Evolutionary conservation across 1,140 invertebrate genomes (phyloP), one percentile per base, ranked within the genome.

Genomic region (Carposina sasakii): DNA sequence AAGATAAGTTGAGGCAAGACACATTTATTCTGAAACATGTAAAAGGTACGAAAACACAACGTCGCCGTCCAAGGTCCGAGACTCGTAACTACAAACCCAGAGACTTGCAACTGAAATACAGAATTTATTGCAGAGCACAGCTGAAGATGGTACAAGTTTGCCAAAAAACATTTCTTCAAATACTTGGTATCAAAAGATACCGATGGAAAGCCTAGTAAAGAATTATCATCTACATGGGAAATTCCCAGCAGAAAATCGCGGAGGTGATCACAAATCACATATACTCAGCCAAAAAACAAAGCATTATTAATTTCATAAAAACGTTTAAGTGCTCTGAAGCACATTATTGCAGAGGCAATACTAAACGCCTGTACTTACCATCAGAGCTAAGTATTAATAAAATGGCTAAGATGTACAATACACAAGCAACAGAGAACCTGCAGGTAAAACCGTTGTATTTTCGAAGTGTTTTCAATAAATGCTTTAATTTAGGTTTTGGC

Each of bases 1-100:
- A 24, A 5, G 9, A 22, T 24, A 42, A 42, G 16, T 24, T 42
- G 23, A 9, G 8, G 2, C 40, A 42, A 24, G 40, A 42, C 13
- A 42, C 23, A 24, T 42, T 19, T 42, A 42, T 42, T 15, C 8
- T 42, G 3, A 22, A 42, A 15, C 15, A 42, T n/a, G 40, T 42
- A 2, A 42, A 24, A 42, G 10, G 9, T 4, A 12, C 2, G 16
- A 5, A n/a, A n/a, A n/a, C n/a, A n/a, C n/a, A n/a, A n/a, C n/a
- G n/a, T n/a, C n/a, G n/a, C n/a, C n/a, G n/a, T 6, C n/a, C n/a
- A n/a, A n/a, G n/a, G n/a, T n/a, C 40, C 22, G 13, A 24, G 21
- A 42, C n/a, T 8, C 3, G 22, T 12, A 22, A 23, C 4, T 4
- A 42, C 23, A n/a, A 9, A 13, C 3, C 15, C 6, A 39, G 31